phyloP scores from a whole-genome alignment of 2,113 vertebrate species.

The Eclectus roratus region DNA sequence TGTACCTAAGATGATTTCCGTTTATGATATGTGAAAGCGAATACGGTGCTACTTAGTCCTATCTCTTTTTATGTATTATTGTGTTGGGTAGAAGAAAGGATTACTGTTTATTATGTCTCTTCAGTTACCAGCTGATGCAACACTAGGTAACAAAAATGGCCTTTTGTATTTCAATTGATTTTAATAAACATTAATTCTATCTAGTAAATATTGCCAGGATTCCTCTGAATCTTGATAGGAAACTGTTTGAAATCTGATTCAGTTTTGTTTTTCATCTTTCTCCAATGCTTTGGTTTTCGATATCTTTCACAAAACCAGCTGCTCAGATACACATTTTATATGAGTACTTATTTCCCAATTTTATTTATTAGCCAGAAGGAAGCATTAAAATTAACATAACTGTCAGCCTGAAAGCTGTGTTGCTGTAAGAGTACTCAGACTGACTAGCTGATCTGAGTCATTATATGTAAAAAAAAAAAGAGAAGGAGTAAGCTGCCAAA shows the following conservation, averaged over 20 bases:
- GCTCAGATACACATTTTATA: neutral
- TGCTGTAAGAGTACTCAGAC: neutral
- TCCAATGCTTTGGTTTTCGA: neutral
- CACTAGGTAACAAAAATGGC: neutral
- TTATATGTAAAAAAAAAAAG: neutral
- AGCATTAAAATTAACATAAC: neutral
- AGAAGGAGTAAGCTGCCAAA: neutral
- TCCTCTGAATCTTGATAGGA: neutral
- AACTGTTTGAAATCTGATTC: neutral
- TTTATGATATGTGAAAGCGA: neutral
- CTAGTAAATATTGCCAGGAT: neutral
- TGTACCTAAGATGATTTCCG: neutral
- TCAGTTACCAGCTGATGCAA: neutral
- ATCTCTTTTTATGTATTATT: neutral
- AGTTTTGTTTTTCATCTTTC: neutral
- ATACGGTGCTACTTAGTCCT: neutral
- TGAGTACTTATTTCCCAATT: neutral
- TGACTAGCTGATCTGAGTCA: neutral
- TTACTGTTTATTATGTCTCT: neutral
- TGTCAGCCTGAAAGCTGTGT: neutral
- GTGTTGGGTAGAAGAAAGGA: neutral
- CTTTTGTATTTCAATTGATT: neutral
- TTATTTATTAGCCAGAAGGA: conserved; percentile 8
- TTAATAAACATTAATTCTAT: neutral
- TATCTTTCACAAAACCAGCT: neutral